Conservation (phyloP, 2,797 vertebrate species). For the Thaleichthys pacificus region DNA sequence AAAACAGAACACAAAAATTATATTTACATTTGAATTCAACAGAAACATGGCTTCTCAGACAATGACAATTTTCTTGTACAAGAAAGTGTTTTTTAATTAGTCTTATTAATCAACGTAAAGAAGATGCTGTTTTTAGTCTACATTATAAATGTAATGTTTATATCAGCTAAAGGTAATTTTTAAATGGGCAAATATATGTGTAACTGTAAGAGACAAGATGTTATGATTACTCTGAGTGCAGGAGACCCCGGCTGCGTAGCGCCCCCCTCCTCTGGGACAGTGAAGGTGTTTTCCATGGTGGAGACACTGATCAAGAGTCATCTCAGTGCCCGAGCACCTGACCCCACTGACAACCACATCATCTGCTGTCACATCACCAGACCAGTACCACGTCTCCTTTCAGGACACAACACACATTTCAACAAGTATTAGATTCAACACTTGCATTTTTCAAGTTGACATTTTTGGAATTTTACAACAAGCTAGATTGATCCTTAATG, state of each 20-base stretch:
- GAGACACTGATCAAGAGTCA: constrained; percentile 88
- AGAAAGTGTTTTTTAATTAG: background rate
- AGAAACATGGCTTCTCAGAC: background rate
- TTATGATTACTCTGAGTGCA: constrained; percentile 86
- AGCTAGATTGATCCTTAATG: no score
- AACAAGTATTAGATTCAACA: no score
- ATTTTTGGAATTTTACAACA: no score
- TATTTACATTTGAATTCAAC: background rate
- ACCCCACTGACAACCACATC: constrained; percentile 89
- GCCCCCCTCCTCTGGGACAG: constrained; percentile 84
- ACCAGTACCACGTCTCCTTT: constrained; percentile 97
- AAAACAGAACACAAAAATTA: background rate
- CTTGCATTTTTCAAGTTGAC: no score
- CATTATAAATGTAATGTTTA: background rate
- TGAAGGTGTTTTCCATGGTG: constrained; percentile 80
- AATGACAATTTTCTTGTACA: background rate
- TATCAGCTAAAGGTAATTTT: background rate
- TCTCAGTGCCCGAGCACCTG: constrained; percentile 93
- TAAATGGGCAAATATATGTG: background rate
- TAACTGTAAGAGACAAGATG: background rate
- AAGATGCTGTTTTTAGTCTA: background rate
- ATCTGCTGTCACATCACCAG: constrained; percentile 73
- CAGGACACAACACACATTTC: constrained; percentile 9
- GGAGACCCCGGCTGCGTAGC: constrained; percentile 87
- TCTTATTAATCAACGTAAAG: no score